These are phyloP conservation scores for Brachionichthys hirsutus DNA, from an alignment of 2,113 vertebrate genomes.

Conservation along the genomic window DNA sequence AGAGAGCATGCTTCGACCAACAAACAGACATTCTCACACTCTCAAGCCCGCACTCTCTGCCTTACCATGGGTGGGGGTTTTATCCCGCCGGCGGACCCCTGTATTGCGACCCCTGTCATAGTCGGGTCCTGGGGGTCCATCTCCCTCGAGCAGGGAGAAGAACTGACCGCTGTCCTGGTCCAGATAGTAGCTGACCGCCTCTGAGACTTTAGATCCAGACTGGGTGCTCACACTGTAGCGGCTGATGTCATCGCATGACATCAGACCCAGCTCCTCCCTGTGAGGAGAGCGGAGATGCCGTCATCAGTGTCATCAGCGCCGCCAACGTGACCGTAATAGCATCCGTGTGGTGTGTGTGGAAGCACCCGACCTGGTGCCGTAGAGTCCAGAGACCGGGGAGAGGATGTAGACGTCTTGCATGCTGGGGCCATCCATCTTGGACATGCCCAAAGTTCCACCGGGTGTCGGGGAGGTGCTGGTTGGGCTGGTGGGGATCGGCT, in stretches of 20 bases:
- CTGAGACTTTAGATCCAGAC: constrained; percentile 82
- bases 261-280: constrained; percentile 85
- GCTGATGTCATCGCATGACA: constrained; percentile 85
- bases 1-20: constrained; percentile 28
- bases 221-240: constrained; percentile 82
- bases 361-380: constrained; percentile 82
- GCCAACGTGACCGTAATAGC: constrained; percentile 9
- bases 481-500: constrained; percentile 84
- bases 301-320: constrained; percentile 18
- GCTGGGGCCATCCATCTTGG: constrained; percentile 83
- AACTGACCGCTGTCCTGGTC: constrained; percentile 86
- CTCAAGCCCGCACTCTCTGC: rapidly evolving
- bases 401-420: constrained; percentile 89
- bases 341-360: constrained; percentile 4
- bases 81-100: constrained; percentile 85
- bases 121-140: constrained; percentile 74
- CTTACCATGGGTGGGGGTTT: constrained; percentile 88
- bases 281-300: constrained; percentile 50
- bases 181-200: constrained; percentile 84
- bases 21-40: constrained; percentile 3
- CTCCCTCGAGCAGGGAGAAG: constrained; percentile 81
- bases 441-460: constrained; percentile 83
- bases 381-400: constrained; percentile 85
- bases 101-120: constrained; percentile 82
- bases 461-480: constrained; percentile 85